Base-by-base conservation (phyloP, 1,140 invertebrate species). In the Drosophila dunni region DNA sequence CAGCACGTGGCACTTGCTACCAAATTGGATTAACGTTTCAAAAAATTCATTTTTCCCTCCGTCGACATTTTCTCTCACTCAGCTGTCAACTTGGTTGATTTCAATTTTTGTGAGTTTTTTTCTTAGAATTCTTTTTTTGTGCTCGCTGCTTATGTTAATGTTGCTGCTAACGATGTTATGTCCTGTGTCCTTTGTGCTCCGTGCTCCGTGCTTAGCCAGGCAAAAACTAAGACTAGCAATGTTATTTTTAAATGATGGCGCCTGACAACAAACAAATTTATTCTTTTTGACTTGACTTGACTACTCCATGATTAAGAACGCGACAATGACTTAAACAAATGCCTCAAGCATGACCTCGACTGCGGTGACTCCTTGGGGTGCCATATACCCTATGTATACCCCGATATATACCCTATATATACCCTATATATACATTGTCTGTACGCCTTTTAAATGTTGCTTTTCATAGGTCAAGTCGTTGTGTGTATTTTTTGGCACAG, bases 271-370 rank as follows among this genome's bases (percentile, higher is more conserved):
- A 70, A 24, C 42, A 48, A 63, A 56, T 45, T 2, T 20, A 20
- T 20, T 20, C 17, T 20, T 20, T 2, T 20, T 20, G 17, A 20
- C 17, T 20, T 20, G 17, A 20, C 17, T 58, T 42, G 29, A 15
- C 58, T 46, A 15, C 58, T 29, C 3, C 17, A 63, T 71, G 68
- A 71, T 71, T 64, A 57, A 64, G 36, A 40, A 57, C 13, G 50
- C 51, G 61, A 20, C 60, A 71, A 65, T 71, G 68, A 71, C 68
- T 71, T 57, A 13, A 15, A 71, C 24, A 71, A 70, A 70, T 63
- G 29, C 29, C 50, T 24, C 7, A 54, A 65, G 67, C 60, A 1
- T 20, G 24, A 64, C 51, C 61, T 71, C 34, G 44, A 34, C 29
- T 70, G 33, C 38, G 8, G 45, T 2, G 24, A 29, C 45, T 0